Evolutionary conservation across 2,888 invertebrate genomes (phyloP), one percentile per base, ranked within the genome.

Genomic region (Gastracanthus pulcherrimus): DNA sequence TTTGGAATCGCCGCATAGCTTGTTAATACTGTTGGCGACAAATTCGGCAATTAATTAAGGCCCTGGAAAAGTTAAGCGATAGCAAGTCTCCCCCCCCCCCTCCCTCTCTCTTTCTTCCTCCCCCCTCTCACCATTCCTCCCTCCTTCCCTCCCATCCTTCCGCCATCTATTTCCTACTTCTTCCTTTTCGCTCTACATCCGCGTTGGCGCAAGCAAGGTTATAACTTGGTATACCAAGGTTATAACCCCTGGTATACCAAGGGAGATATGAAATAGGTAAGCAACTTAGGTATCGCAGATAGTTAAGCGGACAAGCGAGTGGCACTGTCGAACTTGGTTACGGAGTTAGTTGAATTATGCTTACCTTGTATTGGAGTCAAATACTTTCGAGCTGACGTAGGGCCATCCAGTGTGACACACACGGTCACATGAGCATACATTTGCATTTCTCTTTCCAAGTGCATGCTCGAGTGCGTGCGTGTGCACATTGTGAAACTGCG

Each of bases 321-420:
- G n/a, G 19, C 34, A 34, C 60, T 62, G 60, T 16, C 83, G 84
- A 88, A 89, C 85, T 89, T 89, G 87, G 88, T 87, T 89, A 88
- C 85, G 81, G 86, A 88, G 87, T 89, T 87, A 82, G 84, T 84
- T 87, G 87, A 89, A 89, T 89, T 88, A 89, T 89, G 86, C 86
- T 87, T 85, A 3, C 34, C 48, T 2, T n/a, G 19, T 19, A 51
- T 13, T 45, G 58, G 6, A 62, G 62, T 36, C 62, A 23, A 58
- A 62, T 36, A 34, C 62, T 62, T 36, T 62, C 11, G 31, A 19
- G 62, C 62, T 62, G 62, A 62, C 36, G 6, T 9, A 11, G 34
- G 36, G 9, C 62, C 19, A 36, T 62, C 62, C 34, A 36, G 62
- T 36, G 31, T 60, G 31, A 31, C 34, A 13, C 60, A n/a, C 60